These are phyloP conservation scores for Metopolophium dirhodum DNA, from an alignment of 1,140 invertebrate genomes.

Conservation along the genomic window DNA sequence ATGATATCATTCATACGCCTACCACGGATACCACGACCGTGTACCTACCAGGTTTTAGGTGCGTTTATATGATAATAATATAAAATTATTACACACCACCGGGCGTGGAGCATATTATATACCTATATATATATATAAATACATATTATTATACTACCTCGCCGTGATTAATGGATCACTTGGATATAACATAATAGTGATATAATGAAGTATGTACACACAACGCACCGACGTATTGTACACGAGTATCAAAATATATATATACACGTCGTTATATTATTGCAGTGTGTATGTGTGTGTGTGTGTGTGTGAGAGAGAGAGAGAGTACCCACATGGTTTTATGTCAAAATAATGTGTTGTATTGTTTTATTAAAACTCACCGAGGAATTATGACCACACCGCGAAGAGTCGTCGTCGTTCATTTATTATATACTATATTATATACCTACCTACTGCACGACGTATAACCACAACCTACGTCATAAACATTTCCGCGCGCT, in stretches of 20 bases:
- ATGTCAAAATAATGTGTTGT: slow-evolving; percentile 33
- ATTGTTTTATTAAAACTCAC: slow-evolving; percentile 28
- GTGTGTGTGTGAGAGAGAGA: too few relatives aligned
- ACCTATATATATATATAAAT: background rate
- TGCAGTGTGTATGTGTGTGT: background rate
- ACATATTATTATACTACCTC: background rate
- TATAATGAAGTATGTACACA: background rate
- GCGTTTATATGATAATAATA: background rate
- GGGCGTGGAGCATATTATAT: background rate
- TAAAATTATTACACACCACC: background rate
- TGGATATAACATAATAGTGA: background rate
- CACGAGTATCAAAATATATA: background rate
- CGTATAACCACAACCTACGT: slow-evolving; percentile 2
- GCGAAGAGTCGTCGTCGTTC: background rate
- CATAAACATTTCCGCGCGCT: slow-evolving; percentile 20
- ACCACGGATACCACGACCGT: background rate
- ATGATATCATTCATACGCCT: background rate
- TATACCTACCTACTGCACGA: background rate
- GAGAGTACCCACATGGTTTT: background rate
- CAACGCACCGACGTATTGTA: background rate
- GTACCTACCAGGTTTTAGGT: background rate
- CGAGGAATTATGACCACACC: slow-evolving; percentile 29
- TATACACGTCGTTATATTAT: background rate
- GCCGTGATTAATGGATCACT: slow-evolving; percentile 25
- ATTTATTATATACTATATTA: background rate